Evolutionary conservation across 2,797 vertebrate genomes (phyloP).

Genomic region (Melanotaenia boesemani): DNA sequence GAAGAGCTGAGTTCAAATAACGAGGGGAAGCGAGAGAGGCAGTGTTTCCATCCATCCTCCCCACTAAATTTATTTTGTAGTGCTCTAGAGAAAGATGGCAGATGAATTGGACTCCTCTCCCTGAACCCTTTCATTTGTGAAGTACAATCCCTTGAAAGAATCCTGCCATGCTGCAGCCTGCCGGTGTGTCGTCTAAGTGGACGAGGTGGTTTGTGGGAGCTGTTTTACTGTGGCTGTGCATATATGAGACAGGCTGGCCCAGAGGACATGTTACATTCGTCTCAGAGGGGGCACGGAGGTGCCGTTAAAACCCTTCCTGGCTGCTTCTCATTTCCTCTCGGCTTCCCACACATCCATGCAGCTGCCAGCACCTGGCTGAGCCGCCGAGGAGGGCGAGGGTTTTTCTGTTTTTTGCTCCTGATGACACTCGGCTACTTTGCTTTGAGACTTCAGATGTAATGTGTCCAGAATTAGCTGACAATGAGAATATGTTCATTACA

Average conservation of each 20-base stretch:
- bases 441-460: constrained; percentile 29
- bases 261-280: constrained; percentile 28
- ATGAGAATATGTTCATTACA: constrained; percentile 35
- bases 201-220: constrained; percentile 10
- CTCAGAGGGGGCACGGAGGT: constrained; percentile 25
- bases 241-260: constrained; percentile 8
- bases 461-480: constrained; percentile 31
- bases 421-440: no score
- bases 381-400: constrained; percentile 9
- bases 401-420: constrained; percentile 3
- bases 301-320: constrained; percentile 19
- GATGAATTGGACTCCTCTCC: constrained; percentile 66
- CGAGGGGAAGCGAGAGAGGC: constrained; percentile 33
- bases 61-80: constrained; percentile 57
- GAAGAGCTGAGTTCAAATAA: constrained; percentile 71
- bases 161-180: constrained; percentile 28
- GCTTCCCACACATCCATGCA: constrained; percentile 26
- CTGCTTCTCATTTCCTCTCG: constrained; percentile 47
- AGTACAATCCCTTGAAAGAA: constrained; percentile 57
- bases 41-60: constrained; percentile 36
- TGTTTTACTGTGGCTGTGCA: constrained; percentile 19
- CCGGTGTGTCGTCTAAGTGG: constrained; percentile 6
- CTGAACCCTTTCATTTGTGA: constrained; percentile 58
- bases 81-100: constrained; percentile 60
- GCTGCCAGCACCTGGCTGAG: constrained; percentile 35